These are phyloP conservation scores for Plagiodera versicolora DNA, from an alignment of 2,888 invertebrate species.

Conservation along the genomic window DNA sequence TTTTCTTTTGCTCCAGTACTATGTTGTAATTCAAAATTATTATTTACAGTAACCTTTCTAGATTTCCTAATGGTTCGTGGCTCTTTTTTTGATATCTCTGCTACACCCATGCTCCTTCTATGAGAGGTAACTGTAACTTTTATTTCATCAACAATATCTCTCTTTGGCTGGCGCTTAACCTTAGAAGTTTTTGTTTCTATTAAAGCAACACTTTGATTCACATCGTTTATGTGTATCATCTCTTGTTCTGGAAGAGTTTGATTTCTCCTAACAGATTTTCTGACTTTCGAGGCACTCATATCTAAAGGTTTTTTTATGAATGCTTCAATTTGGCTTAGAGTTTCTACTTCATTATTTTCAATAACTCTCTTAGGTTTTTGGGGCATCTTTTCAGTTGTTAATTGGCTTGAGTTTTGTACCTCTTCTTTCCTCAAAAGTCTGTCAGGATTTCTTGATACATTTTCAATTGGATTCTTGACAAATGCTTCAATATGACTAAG, in stretches of 20 bases:
- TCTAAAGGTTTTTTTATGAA: constrained; percentile 24
- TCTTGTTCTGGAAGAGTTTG: not conserved
- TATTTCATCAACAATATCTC: constrained; percentile 22
- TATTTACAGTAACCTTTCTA: constrained; percentile 10
- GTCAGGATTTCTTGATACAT: not conserved
- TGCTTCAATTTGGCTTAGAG: constrained; percentile 29
- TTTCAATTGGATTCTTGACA: constrained; percentile 17
- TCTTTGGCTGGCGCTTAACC: constrained; percentile 25
- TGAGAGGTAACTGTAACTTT: constrained; percentile 30
- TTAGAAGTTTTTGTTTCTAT: constrained; percentile 32
- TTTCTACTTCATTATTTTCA: constrained; percentile 10
- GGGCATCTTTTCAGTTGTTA: constrained; percentile 20
- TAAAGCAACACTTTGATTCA: constrained; percentile 31
- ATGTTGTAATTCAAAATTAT: not conserved
- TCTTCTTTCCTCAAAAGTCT: too few relatives aligned
- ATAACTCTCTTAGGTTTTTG: not conserved
- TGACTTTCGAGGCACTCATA: not conserved
- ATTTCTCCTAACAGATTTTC: constrained; percentile 7
- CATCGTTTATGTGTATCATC: constrained; percentile 14
- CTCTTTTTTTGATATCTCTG: constrained; percentile 15
- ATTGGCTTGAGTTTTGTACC: not conserved
- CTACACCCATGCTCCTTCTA: constrained; percentile 30
- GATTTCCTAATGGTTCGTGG: constrained; percentile 8
- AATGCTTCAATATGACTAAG: constrained; percentile 30
- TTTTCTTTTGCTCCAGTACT: not conserved